Evolutionary conservation across 2,113 vertebrate genomes (phyloP).

Genomic region (Podocnemis expansa): DNA sequence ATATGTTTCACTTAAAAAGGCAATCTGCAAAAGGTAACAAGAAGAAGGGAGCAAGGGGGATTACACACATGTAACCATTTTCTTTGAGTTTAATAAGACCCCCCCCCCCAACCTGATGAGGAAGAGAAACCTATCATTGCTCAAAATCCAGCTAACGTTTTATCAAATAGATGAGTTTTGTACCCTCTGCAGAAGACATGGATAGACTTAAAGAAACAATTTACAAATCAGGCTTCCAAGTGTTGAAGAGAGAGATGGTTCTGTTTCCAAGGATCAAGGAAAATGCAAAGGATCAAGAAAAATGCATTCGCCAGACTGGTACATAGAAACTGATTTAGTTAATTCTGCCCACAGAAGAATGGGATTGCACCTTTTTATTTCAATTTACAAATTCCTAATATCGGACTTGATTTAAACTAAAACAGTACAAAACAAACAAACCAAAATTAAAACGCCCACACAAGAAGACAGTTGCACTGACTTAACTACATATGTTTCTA

Average conservation of each 20-base stretch:
- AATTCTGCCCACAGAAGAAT: not conserved
- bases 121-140: not conserved
- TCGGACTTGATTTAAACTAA: not conserved
- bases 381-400: not conserved
- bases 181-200: not conserved
- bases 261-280: not conserved
- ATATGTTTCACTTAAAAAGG: accelerated
- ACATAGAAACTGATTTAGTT: not conserved
- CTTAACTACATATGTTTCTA: not conserved
- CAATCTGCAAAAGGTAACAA: not conserved
- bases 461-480: not conserved
- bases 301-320: not conserved
- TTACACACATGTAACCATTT: not conserved
- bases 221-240: not conserved
- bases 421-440: not conserved
- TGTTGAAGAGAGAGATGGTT: not conserved
- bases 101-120: too few relatives aligned
- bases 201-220: not conserved
- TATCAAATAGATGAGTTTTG: not conserved
- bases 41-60: not conserved
- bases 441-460: not conserved
- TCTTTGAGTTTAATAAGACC: not conserved
- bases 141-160: not conserved
- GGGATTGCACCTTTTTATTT: not conserved
- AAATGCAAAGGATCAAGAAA: not conserved